Percentiles rank a stretch among this genome's conserved stretches.
Conservation (phyloP, 2,888 invertebrate species). For the Chloromyia formosa region DNA sequence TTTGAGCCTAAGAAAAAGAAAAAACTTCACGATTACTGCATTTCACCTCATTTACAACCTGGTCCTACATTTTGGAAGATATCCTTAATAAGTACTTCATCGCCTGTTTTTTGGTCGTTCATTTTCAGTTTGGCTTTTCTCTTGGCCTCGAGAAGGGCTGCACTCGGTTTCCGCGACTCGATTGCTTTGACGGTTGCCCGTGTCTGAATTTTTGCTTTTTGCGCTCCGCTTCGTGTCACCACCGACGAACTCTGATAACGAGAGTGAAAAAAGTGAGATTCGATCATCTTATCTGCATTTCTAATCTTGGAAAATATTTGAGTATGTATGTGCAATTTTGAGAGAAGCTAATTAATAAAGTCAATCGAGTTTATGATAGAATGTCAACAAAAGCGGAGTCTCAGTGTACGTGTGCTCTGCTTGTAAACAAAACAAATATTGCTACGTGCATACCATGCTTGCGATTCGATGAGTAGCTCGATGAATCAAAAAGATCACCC, state of each 20-base stretch:
- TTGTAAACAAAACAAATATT: no score
- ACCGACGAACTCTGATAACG: constrained; percentile 58
- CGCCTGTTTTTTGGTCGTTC: constrained; percentile 61
- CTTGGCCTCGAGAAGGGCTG: constrained; percentile 73
- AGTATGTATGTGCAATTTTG: no score
- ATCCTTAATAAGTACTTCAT: constrained; percentile 65
- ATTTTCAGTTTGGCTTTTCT: constrained; percentile 72
- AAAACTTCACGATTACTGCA: not conserved
- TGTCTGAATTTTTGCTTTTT: constrained; percentile 72
- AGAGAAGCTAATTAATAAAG: no score
- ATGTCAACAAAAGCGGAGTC: no score
- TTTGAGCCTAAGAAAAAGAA: constrained; percentile 68
- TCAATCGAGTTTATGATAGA: no score
- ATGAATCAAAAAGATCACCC: no score
- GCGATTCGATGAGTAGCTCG: no score
- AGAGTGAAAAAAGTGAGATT: not conserved
- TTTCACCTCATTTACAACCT: constrained; percentile 47
- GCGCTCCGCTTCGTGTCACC: constrained; percentile 68
- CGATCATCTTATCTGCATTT: not conserved
- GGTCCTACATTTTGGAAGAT: constrained; percentile 73
- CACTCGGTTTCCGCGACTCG: constrained; percentile 63
- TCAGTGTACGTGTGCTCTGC: no score
- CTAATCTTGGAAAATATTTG: no score
- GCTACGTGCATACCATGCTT: no score
- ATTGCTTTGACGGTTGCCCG: constrained; percentile 68